Evolutionary conservation across 2,113 vertebrate genomes (phyloP), one percentile per base, ranked within the genome.

Genomic region (Actinemys pallida): DNA sequence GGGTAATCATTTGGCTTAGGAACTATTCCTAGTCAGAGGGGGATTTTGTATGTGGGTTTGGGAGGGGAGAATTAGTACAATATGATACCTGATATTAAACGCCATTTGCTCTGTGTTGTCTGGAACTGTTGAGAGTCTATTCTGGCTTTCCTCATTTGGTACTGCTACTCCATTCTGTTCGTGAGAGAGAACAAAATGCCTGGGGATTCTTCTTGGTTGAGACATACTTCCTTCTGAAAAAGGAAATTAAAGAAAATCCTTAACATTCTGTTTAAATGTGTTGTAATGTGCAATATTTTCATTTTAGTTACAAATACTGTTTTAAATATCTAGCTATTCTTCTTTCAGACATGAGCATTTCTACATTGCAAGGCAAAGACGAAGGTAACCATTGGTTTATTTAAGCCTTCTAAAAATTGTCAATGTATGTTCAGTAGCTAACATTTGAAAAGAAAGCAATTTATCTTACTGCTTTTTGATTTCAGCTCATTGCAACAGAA

Each of bases 161-260:
- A 12, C 83, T 2, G 54, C 79, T 52, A 82, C 86, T 90, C 92
- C 96, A 39, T 65, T 88, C 47, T 93, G 42, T 54, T 96, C 96
- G 93, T 90, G 90, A 86, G 96, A 96, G 54, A 95, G 54, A 53
- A 97, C 54, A 42, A 96, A 91, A 31, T 82, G 91, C 57, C 95
- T 53, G 39, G 92, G 82, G 88, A 83, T 31, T 54, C 95, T 91
- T 54, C 97, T 90, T 1, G 17, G 85, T 31, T 94, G 97, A 39
- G 98, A 97, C 98, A 98, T 98, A 62, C 92, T 93, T 96, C 94
- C 69, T 53, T 92, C 95, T 98, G 94, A 81, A 96, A 85, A 2
- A 13, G 86, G 90, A 57, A 78, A 59, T 1, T 3, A 87, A 92
- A 95, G 49, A 93, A 31, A 94, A 72, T 17, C 57, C 72, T 10